phyloP scores from a whole-genome alignment of 2,888 invertebrate species.

The Ceramica pisi region DNA sequence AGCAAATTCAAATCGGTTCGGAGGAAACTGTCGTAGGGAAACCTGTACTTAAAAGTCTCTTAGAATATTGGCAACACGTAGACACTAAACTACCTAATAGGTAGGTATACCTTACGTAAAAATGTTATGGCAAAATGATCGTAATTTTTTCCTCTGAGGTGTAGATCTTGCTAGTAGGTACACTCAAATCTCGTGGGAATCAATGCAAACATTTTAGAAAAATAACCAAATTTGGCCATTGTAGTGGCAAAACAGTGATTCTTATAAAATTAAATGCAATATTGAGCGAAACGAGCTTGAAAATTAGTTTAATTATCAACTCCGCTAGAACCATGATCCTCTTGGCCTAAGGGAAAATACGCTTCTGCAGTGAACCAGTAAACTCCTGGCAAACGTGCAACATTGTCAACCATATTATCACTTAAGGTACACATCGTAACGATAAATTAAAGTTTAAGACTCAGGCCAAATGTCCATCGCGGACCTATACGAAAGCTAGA shows the following conservation, averaged over 20 bases:
- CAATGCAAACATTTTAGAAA: too few species aligned
- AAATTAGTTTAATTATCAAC: too few species aligned
- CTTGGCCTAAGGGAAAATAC: neutral
- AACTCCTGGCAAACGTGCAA: neutral
- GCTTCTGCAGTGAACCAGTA: neutral
- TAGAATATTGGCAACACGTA: neutral
- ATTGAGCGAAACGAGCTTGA: neutral
- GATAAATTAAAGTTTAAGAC: neutral
- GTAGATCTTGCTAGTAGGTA: too few species aligned
- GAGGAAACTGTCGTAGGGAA: neutral
- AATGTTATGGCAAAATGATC: too few species aligned
- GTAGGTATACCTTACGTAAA: too few species aligned
- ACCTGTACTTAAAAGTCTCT: neutral
- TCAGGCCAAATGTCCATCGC: neutral
- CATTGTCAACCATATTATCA: neutral
- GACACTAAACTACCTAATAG: neutral
- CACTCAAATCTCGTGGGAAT: too few species aligned
- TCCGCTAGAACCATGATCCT: neutral
- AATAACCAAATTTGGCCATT: too few species aligned
- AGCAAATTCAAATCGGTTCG: slow-evolving; percentile 15
- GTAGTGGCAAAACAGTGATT: too few species aligned
- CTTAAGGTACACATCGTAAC: neutral
- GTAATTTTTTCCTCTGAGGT: too few species aligned
- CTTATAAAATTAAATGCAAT: too few species aligned
- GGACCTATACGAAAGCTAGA: too few species aligned